phyloP scores from a whole-genome alignment of 2,888 invertebrate genomes.

The Caenorhabditis angaria region DNA sequence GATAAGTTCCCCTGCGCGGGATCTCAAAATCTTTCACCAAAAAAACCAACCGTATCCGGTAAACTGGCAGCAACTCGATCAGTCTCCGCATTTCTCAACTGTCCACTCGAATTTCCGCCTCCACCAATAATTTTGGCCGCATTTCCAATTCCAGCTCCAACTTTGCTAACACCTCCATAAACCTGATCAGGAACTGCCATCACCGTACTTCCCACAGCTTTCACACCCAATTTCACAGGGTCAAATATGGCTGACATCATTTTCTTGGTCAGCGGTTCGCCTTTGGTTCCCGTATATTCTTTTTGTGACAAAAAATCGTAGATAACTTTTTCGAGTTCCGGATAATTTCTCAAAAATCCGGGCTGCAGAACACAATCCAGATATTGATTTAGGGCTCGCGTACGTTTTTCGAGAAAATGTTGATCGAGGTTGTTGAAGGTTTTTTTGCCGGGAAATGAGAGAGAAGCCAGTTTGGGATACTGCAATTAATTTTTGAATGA shows the following conservation, averaged over 20 bases:
- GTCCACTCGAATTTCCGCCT: background rate
- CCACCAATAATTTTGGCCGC: conserved; percentile 76
- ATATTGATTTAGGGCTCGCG: conserved; percentile 73
- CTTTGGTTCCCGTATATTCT: conserved; percentile 56
- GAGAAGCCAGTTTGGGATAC: conserved; percentile 82
- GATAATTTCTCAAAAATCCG: conserved; percentile 77
- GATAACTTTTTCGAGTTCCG: conserved; percentile 76
- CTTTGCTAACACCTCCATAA: conserved; percentile 84
- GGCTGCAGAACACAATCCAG: conserved; percentile 76
- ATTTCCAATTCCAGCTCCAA: conserved; percentile 84
- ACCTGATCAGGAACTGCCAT: conserved; percentile 86
- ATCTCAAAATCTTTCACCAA: background rate
- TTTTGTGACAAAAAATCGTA: conserved; percentile 71
- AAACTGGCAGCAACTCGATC: conserved; percentile 61
- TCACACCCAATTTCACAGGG: conserved; percentile 85
- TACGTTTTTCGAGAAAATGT: conserved; percentile 83
- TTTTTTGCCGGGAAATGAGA: conserved; percentile 89
- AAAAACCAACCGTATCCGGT: conserved; percentile 40
- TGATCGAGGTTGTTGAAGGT: conserved; percentile 89
- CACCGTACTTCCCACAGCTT: conserved; percentile 81
- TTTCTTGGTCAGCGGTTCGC: conserved; percentile 56
- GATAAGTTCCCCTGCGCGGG: too few relatives aligned
- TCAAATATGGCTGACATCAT: conserved; percentile 79
- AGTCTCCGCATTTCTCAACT: conserved; percentile 50
- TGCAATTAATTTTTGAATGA: too few relatives aligned